Base-by-base conservation (phyloP, 2,797 vertebrate genomes). In the Halcyon chelicuti region DNA sequence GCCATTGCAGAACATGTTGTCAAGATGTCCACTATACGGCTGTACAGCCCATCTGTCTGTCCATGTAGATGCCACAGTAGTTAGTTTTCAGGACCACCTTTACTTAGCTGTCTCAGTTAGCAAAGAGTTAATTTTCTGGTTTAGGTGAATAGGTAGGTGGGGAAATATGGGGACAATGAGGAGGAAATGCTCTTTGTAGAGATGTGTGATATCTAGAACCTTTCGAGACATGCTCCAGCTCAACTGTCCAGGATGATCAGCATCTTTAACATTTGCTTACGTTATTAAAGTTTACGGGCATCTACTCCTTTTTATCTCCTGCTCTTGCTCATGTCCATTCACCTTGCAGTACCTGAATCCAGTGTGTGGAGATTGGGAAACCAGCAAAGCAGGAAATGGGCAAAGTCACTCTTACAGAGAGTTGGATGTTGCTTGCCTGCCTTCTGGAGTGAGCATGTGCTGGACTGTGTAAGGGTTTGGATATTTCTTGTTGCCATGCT, bases 311-410 rank as follows among this genome's bases (percentile, higher is more conserved):
- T 25, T 77, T 65, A 58, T 74, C 37, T 94, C 68, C 70, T 68
- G 42, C 46, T 55, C 15, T 84, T 7, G 31, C 57, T 96, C 44
- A 31, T 16, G 46, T 80, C 46, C 46, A 42, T 82, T 86, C 49
- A 76, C 75, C 86, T 93, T 65, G 51, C 14, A 67, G 23, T 31
- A 88, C 72, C 75, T 91, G 62, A 68, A 68, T 73, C 58, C 39
- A 81, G 58, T 58, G 31, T 29, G 18, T 46, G 66, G 61, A 91
- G 75, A 42, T 55, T 10, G 6, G 70, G 75, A 86, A 94, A 85
- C 72, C 35, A 90, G 85, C 65, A 83, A 88, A 94, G 81, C 75
- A 68, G 88, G 75, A 86, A 91, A 46, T 1, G 3, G 49, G 49
- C 68, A 18, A 76, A 73, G 26, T 83, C 44, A 82, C 0, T 0